Evolutionary conservation across 2,888 invertebrate species (phyloP).

Genomic region (Erynnis tages): DNA sequence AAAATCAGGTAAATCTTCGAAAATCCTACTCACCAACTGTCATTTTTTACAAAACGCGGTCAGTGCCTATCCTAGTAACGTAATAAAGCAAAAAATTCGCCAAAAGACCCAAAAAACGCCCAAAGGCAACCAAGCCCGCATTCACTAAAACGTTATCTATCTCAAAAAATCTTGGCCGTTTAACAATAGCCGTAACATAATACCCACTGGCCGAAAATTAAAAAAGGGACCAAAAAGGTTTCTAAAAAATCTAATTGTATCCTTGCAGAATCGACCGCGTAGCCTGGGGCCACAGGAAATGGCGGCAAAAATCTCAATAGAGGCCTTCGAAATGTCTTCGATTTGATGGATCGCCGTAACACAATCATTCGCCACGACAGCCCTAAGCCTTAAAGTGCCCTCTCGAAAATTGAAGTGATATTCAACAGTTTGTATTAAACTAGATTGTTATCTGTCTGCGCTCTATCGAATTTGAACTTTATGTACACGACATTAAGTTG

Average conservation of each 20-base stretch:
- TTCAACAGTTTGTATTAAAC: conserved; percentile 57
- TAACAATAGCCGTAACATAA: conserved; percentile 61
- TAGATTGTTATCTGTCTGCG: conserved; percentile 19
- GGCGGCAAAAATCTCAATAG: conserved; percentile 69
- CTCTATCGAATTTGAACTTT: conserved; percentile 17
- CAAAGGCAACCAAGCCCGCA: conserved; percentile 39
- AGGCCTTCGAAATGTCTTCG: conserved; percentile 67
- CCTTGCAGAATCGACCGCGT: conserved; percentile 63
- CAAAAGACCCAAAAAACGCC: conserved; percentile 46
- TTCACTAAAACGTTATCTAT: conserved; percentile 50
- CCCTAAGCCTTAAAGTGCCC: conserved; percentile 71
- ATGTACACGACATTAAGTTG: conserved; percentile 32
- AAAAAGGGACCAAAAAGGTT: conserved; percentile 46
- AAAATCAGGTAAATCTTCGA: background rate
- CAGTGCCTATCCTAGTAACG: conserved; percentile 39
- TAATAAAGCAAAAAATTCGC: conserved; percentile 42
- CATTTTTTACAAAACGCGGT: conserved; percentile 36
- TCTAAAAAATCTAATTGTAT: conserved; percentile 68
- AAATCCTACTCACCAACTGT: background rate
- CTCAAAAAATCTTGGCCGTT: conserved; percentile 52
- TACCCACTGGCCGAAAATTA: conserved; percentile 67
- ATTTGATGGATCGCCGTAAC: conserved; percentile 77
- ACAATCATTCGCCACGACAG: conserved; percentile 71
- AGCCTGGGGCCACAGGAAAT: conserved; percentile 73
- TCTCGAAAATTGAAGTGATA: conserved; percentile 76